Evolutionary conservation across 2,888 invertebrate genomes (phyloP), one percentile per base, ranked within the genome.

Genomic region (Drosophila birchii): DNA sequence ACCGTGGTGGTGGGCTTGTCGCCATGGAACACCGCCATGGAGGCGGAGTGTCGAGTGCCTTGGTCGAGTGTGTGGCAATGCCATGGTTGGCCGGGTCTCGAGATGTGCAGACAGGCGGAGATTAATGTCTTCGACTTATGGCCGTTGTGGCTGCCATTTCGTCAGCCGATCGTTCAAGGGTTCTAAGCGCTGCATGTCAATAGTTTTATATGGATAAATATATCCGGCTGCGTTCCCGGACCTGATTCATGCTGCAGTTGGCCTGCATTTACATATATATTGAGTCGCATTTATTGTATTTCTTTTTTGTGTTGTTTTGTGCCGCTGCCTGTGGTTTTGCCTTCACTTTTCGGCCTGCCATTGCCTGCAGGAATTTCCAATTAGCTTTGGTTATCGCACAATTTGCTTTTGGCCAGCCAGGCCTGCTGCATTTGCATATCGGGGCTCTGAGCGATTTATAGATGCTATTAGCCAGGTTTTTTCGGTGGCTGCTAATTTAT

Each of bases 351-450:
- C 3, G 75, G 67, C 55, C 55, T 58, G 34, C 39, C 58, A 72
- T 70, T 85, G 89, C 84, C 86, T 89, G 75, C 83, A 89, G 88
- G 89, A 89, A 79, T 88, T 86, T 85, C 74, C 89, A 85, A 85
- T 89, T 78, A 74, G 89, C 62, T 75, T 86, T 59, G 83, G 55
- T 72, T 81, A 85, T 84, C 75, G 75, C 62, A 68, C 75, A 78
- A 75, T 56, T 78, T 76, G 78, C 56, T 67, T n/a, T 47, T 55
- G 67, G 67, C 57, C 81, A 61, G 67, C 57, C 81, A 61, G 55
- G 47, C 67, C 64, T 67, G 38, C n/a, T 70, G 74, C 86, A 81
- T 74, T 73, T 73, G 75, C 75, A 75, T 75, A 76, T 55, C 64
- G 41, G 38, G 44, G 29, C 54, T 18, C 70, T 53, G 53, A 53